phyloP scores from a whole-genome alignment of 2,888 invertebrate species.

The Lysandra coridon region DNA sequence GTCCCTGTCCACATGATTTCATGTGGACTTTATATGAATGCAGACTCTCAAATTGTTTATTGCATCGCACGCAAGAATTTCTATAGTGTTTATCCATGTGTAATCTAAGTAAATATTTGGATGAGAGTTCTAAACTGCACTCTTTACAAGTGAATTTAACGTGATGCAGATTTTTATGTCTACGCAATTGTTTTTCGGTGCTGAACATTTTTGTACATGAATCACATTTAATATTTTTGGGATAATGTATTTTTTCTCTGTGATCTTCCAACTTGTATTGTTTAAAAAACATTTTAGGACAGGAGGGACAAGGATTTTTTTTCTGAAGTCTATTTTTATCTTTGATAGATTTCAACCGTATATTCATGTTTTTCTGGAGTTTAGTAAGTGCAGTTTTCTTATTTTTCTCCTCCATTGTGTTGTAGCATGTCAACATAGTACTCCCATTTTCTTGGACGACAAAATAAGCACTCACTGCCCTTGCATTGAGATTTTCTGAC shows the following conservation, averaged over 20 bases:
- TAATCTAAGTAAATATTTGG: conserved; percentile 52
- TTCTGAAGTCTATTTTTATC: conserved; percentile 49
- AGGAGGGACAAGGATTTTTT: conserved; percentile 53
- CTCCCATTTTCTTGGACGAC: conserved; percentile 52
- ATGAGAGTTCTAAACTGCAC: conserved; percentile 59
- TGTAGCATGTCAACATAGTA: conserved; percentile 55
- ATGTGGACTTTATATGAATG: conserved; percentile 55
- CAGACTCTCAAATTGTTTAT: conserved; percentile 55
- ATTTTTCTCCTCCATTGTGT: conserved; percentile 41
- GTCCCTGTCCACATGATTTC: conserved; percentile 58
- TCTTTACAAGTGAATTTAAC: conserved; percentile 56
- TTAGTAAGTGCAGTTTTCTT: conserved; percentile 53
- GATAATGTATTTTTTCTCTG: conserved; percentile 58
- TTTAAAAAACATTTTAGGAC: conserved; percentile 56
- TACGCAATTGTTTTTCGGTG: conserved; percentile 54
- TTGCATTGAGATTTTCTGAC: conserved; percentile 45
- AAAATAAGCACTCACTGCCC: conserved; percentile 52
- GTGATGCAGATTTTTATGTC: conserved; percentile 57
- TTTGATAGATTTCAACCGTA: conserved; percentile 48
- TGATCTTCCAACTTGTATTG: conserved; percentile 52
- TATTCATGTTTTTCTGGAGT: conserved; percentile 53
- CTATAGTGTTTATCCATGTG: conserved; percentile 61
- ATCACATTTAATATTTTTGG: conserved; percentile 56
- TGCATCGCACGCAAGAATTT: conserved; percentile 55
- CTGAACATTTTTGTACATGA: conserved; percentile 63